Evolutionary conservation across 2,797 vertebrate genomes (phyloP).

Genomic region (Lateolabrax maculatus): DNA sequence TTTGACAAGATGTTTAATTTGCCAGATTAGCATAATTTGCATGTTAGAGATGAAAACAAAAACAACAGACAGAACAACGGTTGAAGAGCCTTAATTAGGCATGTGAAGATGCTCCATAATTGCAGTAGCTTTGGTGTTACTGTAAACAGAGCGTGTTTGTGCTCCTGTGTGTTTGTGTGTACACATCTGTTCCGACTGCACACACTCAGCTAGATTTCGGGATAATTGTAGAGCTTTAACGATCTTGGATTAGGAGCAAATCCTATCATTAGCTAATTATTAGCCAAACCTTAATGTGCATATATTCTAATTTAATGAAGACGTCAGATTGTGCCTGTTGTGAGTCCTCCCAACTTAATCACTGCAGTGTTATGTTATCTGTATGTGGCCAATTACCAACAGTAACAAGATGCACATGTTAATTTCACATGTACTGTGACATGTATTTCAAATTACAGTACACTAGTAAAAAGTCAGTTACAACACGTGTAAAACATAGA

Average conservation of each 20-base stretch:
- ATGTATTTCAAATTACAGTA: neutral
- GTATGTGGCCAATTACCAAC: neutral
- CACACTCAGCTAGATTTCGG: conserved; percentile 16
- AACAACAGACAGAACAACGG: conserved; percentile 59
- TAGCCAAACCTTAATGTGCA: neutral
- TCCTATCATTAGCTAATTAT: conserved; percentile 26
- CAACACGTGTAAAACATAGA: neutral
- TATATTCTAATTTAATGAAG: neutral
- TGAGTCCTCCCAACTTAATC: too few relatives aligned
- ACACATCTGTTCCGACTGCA: conserved; percentile 42
- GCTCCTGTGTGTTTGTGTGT: conserved; percentile 17
- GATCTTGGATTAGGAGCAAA: conserved; percentile 27
- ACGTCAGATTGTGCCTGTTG: neutral
- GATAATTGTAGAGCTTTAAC: conserved; percentile 35
- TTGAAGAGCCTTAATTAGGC: conserved; percentile 72
- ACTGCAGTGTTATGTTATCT: too few relatives aligned
- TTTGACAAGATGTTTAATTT: conserved; percentile 75
- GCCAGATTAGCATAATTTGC: conserved; percentile 72
- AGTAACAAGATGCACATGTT: neutral
- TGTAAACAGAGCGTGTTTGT: conserved; percentile 36
- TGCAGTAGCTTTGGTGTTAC: conserved; percentile 48
- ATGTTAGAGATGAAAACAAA: conserved; percentile 63
- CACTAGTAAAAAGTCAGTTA: neutral
- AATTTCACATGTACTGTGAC: neutral
- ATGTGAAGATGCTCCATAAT: conserved; percentile 69